Conservation (phyloP, 2,888 invertebrate species). For the Biston stratarius region DNA sequence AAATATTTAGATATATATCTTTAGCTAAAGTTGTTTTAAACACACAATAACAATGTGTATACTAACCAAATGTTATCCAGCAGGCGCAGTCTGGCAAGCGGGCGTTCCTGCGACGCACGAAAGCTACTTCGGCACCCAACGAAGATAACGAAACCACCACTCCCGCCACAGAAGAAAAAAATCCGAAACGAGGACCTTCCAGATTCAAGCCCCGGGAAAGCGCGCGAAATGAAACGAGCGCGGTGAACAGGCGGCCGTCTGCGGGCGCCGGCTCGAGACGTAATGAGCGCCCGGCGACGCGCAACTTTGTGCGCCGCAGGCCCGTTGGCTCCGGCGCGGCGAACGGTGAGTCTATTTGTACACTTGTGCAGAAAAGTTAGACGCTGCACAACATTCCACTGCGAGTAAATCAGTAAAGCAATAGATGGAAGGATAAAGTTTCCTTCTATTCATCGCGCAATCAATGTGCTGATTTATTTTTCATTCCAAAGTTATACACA, state of each 20-base stretch:
- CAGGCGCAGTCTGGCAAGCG: conserved; percentile 74
- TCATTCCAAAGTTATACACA: too few species aligned
- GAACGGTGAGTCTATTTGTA: conserved; percentile 72
- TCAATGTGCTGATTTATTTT: too few species aligned
- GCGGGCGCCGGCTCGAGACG: conserved; percentile 65
- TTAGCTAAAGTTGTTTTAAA: background rate
- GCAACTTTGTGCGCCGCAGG: conserved; percentile 72
- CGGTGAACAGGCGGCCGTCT: conserved; percentile 64
- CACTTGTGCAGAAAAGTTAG: conserved; percentile 17
- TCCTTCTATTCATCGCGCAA: too few species aligned
- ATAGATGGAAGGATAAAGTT: too few species aligned
- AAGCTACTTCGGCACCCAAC: conserved; percentile 71
- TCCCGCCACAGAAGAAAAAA: conserved; percentile 25
- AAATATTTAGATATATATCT: background rate
- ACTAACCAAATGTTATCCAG: conserved; percentile 52
- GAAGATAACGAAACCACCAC: conserved; percentile 60
- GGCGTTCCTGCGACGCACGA: conserved; percentile 76
- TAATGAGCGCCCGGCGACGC: conserved; percentile 71
- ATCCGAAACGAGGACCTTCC: conserved; percentile 54
- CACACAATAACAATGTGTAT: conserved; percentile 31
- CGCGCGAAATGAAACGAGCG: conserved; percentile 58
- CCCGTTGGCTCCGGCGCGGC: conserved; percentile 75
- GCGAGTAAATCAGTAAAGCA: background rate
- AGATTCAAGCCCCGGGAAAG: conserved; percentile 61
- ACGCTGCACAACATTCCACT: background rate